phyloP scores from a whole-genome alignment of 1,140 invertebrate genomes.

The Bombus polaris region DNA sequence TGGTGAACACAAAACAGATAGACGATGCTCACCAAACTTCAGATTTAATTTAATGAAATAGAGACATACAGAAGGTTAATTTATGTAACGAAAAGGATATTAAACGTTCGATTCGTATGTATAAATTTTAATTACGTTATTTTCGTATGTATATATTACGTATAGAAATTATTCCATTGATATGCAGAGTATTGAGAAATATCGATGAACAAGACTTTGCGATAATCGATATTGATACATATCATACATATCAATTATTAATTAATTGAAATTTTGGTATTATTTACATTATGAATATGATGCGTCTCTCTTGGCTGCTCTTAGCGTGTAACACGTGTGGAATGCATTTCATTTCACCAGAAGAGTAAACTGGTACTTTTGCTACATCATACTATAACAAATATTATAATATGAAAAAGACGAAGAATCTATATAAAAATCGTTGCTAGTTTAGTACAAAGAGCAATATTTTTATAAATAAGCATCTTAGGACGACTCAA shows the following conservation, averaged over 20 bases:
- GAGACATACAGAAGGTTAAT: background rate
- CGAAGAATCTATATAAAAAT: background rate
- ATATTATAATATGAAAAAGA: too few relatives aligned
- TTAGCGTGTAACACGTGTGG: background rate
- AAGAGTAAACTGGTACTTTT: too few relatives aligned
- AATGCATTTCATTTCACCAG: background rate
- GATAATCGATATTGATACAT: background rate
- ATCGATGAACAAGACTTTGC: background rate
- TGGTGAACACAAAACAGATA: too few relatives aligned
- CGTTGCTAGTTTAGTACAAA: background rate
- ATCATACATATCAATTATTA: background rate
- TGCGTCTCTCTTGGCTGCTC: background rate
- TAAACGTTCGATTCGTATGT: background rate
- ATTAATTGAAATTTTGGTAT: background rate
- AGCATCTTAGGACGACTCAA: constrained; percentile 3
- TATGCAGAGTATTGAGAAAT: background rate
- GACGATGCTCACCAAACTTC: too few relatives aligned
- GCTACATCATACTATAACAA: too few relatives aligned
- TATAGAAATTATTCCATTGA: background rate
- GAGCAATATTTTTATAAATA: too few relatives aligned
- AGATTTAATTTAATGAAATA: constrained; percentile 18
- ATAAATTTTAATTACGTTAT: background rate
- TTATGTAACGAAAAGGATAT: background rate
- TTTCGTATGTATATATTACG: background rate
- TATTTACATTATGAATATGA: constrained; percentile 11